Base-by-base conservation (phyloP, 2,888 invertebrate species). In the Ochropleura plecta region DNA sequence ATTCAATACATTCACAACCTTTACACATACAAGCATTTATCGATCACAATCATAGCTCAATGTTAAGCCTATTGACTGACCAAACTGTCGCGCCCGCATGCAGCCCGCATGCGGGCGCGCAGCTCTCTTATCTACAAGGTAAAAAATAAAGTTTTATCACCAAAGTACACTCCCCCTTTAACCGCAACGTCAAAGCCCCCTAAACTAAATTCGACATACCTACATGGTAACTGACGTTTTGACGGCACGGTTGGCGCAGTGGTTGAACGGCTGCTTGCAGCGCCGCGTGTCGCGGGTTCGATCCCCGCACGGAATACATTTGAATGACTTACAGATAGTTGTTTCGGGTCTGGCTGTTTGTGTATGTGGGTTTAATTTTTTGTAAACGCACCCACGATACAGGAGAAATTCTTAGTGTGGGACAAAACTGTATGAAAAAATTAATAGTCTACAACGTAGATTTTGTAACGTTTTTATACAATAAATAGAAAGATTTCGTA, bases 1-100 rank as follows among this genome's bases (percentile, higher is more conserved):
- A 63, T 77, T 77, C 81, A 72, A 46, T 79, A 83, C 90, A 90
- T 88, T 90, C 90, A 91, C 90, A 90, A 90, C 91, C 90, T 78
- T 88, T 73, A 65, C 75, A 86, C 76, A 84, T 48, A 77, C 81
- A 85, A 78, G 64, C 78, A 82, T 79, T 81, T 79, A 78, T 63
- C 63, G 55, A 76, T 68, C 71, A 85, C 70, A 75, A 70, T 62
- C 42, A 53, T 51, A 46, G 57, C 59, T 67, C 59, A 63, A 44
- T 68, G 44, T 53, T 53, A 40, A 62, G 5, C 62, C 48, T 57
- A 57, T 65, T 79, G 14, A 16, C 14, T 16, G 20, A 10, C 12
- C 6, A 12, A n/a, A 53, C n/a, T 14, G 4, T 18, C 30, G 16
- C 5, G 44, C 16, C 64, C 59, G 76, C 76, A 68, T 68, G 63